Conservation (phyloP, 2,113 vertebrate genomes). For the Alethe castanea region DNA sequence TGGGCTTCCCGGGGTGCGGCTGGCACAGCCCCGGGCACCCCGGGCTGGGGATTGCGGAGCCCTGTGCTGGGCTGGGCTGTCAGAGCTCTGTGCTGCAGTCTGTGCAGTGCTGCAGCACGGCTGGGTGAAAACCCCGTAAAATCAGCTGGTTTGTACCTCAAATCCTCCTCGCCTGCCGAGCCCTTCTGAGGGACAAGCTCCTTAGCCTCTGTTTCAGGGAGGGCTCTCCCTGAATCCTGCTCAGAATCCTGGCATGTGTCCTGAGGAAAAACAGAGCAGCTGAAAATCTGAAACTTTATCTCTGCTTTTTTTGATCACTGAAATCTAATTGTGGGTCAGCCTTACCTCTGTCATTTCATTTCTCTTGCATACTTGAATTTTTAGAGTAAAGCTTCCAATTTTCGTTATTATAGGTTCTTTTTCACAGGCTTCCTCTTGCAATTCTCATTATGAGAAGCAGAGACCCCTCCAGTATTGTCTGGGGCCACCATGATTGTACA, state of each 20-base stretch:
- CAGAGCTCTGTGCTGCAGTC: background rate
- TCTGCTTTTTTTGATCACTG: background rate
- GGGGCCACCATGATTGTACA: rapidly evolving
- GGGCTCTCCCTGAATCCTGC: background rate
- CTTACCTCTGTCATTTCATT: background rate
- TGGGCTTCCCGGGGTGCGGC: background rate
- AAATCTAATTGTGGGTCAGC: background rate
- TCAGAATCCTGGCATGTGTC: rapidly evolving
- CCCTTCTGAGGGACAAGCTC: rapidly evolving
- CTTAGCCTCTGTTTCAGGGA: background rate
- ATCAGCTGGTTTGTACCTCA: background rate
- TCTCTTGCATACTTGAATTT: background rate
- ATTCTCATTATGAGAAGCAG: rapidly evolving
- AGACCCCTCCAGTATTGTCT: background rate
- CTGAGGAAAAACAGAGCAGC: background rate
- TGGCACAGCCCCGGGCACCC: no score
- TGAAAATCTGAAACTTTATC: background rate
- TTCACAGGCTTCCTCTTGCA: background rate
- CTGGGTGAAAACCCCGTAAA: background rate
- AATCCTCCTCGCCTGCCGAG: rapidly evolving
- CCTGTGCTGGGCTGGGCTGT: no score
- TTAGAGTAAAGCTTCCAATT: background rate
- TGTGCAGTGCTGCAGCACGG: no score
- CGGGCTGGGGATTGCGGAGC: rapidly evolving
- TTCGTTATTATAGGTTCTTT: background rate